Conservation (phyloP, 2,797 vertebrate genomes). For the Loris lydekkerianus region DNA sequence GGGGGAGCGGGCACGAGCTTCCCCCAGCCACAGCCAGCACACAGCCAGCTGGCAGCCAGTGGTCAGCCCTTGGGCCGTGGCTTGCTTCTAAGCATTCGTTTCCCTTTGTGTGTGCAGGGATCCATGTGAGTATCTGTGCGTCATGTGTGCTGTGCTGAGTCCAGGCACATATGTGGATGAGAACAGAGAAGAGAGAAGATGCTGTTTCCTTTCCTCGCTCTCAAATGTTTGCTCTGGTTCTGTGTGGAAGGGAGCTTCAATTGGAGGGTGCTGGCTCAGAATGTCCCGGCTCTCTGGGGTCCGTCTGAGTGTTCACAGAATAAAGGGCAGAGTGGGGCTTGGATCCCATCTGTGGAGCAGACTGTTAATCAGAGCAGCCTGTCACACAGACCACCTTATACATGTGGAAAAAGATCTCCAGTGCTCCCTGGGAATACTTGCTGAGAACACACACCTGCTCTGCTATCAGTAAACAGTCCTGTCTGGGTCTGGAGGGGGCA, state of each 20-base stretch:
- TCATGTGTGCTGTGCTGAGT: no score
- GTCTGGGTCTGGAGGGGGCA: not conserved
- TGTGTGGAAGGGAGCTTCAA: not conserved
- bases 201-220: not conserved
- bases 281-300: not conserved
- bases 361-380: not conserved
- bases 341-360: not conserved
- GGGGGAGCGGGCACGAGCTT: not conserved
- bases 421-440: not conserved
- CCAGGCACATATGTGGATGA: no score
- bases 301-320: not conserved
- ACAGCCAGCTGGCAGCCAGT: not conserved
- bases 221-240: slow-evolving; percentile 26
- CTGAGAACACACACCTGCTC: not conserved
- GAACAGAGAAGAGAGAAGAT: not conserved
- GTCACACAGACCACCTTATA: not conserved
- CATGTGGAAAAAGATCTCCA: not conserved
- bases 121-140: not conserved
- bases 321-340: not conserved
- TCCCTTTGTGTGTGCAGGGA: not conserved
- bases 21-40: not conserved
- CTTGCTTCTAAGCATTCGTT: not conserved
- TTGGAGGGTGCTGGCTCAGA: not conserved
- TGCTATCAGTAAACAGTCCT: not conserved
- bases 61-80: not conserved